Evolutionary conservation across 2,797 vertebrate species (phyloP), one percentile per base, ranked within the genome.

Genomic region (Microchirus variegatus): DNA sequence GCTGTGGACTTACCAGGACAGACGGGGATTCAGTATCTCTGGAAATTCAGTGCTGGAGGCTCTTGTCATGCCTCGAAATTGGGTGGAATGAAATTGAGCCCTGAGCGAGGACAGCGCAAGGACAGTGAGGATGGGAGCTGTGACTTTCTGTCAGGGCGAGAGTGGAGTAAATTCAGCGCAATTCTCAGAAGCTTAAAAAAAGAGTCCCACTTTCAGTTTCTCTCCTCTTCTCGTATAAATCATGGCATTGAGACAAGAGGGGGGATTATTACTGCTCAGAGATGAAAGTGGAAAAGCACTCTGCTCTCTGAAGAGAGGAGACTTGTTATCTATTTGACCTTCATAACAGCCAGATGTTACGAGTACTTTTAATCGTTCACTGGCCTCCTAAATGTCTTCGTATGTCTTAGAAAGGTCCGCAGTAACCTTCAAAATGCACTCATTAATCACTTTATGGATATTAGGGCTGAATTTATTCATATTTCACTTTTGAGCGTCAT

Each of bases 271-370:
- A 15, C 35, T 62, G 60, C 49, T 73, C n/a, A 35, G 55, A 68
- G 45, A 52, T 66, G 41, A 63, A 67, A 74, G 48, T 31, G 10
- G 53, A 67, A 73, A 73, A 73, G n/a, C 55, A 10, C 53, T 37
- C 45, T 55, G 57, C 41, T 64, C 16, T 72, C 35, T 66, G 54
- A 1, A 52, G 51, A 54, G 55, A 74, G 78, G 59, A 73, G 72
- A 66, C n/a, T 63, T 62, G 60, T 81, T 75, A 77, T 80, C 63
- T 67, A 37, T 55, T 83, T 63, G 70, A 76, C 79, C 74, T 79
- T 75, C 67, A 59, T 53, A 67, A 50, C 48, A 63, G 45, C 37
- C 62, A 45, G 22, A 55, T 35, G 16, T 57, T 22, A 60, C 11
- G 18, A 17, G 51, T 77, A 69, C 26, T 59, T 80, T 38, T 52